A percentile compares a stretch with the other conserved stretches of the same genome.
These are phyloP conservation scores for Hipposideros armiger DNA, from an alignment of 2,113 vertebrate species.

Conservation along the genomic window DNA sequence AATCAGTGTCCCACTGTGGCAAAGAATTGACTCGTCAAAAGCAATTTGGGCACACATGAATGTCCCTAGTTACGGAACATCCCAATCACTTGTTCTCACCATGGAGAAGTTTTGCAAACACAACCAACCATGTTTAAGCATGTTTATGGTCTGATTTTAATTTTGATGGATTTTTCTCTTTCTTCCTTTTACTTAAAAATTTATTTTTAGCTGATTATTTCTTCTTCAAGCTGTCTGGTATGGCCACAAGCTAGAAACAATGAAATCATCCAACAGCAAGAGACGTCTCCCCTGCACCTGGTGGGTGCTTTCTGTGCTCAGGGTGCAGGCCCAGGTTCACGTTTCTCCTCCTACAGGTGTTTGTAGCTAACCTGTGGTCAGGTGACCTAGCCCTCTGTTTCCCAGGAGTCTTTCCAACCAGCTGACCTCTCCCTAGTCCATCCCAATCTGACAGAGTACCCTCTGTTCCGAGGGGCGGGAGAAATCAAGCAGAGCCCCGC, in stretches of 20 bases:
- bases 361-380: neutral
- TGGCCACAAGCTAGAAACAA: neutral
- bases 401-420: neutral
- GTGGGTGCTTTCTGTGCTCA: neutral
- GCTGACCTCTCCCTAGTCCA: neutral
- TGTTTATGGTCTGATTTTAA: slow-evolving; percentile 41
- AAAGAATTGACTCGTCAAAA: slow-evolving; percentile 20
- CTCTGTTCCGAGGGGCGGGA: neutral
- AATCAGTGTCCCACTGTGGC: slow-evolving; percentile 10
- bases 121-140: neutral
- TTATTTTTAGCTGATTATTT: neutral
- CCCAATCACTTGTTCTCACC: neutral
- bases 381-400: neutral
- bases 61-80: neutral
- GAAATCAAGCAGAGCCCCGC: neutral
- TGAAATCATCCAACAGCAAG: neutral
- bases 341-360: neutral
- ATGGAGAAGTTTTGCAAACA: neutral
- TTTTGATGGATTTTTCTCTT: neutral
- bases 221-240: neutral
- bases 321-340: neutral
- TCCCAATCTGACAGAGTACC: neutral
- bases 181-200: slow-evolving; percentile 35
- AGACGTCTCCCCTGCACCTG: neutral
- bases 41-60: neutral